Base-by-base conservation (phyloP, 1,140 invertebrate species). In the Scaptomyza montana region DNA sequence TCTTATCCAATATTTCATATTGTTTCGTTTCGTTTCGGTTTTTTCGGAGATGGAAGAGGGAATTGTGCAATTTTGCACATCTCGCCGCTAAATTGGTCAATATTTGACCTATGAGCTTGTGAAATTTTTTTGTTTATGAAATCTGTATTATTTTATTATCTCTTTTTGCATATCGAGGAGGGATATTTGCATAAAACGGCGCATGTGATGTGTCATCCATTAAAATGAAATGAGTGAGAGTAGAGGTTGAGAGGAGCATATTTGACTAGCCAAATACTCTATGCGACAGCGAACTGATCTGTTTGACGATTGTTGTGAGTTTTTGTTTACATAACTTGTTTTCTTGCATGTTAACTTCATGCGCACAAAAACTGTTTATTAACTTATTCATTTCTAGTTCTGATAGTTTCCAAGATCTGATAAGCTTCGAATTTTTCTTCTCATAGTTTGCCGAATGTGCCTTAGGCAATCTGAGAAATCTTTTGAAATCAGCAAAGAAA, bases 181-280 rank as follows among this genome's bases (percentile, higher is more conserved):
- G 16, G 5, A 33, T 64, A 87, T 86, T 86, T 81, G 82, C 81
- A 86, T 86, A 86, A 86, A 86, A 81, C 69, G 78, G 68, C 62
- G 61, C 53, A 43, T 1, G 5, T 30, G 62, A 50, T 61, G 49
- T 60, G 54, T 60, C 64, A 60, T 72, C 39, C 36, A 16, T 25
- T 41, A n/a, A 28, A 30, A 36, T 43, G 28, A 33, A 30, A 39
- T 49, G 21, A 33, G 25, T 49, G 13, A 33, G 30, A n/a, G 5
- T 49, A 36, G 33, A 36, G 45, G 21, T 30, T 12, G n/a, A 28
- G 25, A 8, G 9, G 19, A 46, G 19, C 9, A 2, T 46, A 21
- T 16, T 6, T 8, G 41, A 30, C 55, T 30, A 7, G 8, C 3
- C 9, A 43, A 28, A 56, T 45, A 28, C 54, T 33, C 53, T 55